phyloP scores from a whole-genome alignment of 2,797 vertebrate species.

The Clarias fuscus region DNA sequence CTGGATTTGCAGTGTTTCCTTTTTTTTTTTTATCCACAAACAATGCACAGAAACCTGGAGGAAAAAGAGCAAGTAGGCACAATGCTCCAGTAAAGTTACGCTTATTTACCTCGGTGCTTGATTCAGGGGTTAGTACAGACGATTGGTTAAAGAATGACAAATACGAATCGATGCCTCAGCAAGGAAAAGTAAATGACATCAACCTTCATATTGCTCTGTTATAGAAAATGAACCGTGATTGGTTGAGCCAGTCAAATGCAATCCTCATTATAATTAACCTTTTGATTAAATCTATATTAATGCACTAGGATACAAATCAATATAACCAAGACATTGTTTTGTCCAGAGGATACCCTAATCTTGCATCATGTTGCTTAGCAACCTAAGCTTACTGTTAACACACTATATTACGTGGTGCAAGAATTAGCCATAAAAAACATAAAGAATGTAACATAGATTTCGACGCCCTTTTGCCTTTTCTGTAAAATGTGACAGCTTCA shows the following conservation, averaged over 20 bases:
- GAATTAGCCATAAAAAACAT: too few species aligned
- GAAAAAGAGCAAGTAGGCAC: background rate
- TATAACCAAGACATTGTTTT: background rate
- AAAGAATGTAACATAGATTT: too few species aligned
- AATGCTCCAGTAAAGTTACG: background rate
- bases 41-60: slow-evolving; percentile 1
- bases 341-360: background rate
- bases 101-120: background rate
- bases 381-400: background rate
- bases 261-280: background rate
- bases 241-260: background rate
- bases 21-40: background rate
- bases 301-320: background rate
- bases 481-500: too few species aligned
- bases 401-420: background rate
- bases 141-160: background rate
- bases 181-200: background rate
- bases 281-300: background rate
- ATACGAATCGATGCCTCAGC: too few species aligned
- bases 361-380: background rate
- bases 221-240: background rate
- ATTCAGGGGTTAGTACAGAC: background rate
- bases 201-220: background rate
- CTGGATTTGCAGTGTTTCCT: slow-evolving; percentile 12
- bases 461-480: too few species aligned